A percentile compares a stretch with the other conserved stretches of the same genome.
Evolutionary conservation across 2,797 vertebrate species (phyloP).

Genomic region (Philypnodon macrostomus): DNA sequence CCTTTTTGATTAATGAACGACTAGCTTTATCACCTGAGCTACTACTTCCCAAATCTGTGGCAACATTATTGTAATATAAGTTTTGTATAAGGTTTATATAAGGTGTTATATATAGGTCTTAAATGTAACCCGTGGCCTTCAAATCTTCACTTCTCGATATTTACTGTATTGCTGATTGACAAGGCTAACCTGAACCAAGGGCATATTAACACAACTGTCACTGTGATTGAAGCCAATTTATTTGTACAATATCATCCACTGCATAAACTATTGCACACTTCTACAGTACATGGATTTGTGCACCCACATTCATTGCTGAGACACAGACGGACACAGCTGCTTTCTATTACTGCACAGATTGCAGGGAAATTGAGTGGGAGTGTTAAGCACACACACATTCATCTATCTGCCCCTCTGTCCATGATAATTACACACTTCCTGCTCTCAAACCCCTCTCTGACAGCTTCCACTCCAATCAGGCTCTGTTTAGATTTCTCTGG

Average conservation of each 20-base stretch:
- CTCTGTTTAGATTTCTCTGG: slow-evolving; percentile 42
- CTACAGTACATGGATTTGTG: slow-evolving; percentile 3
- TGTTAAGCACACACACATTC: slow-evolving; percentile 72
- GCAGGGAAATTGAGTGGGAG: slow-evolving; percentile 69
- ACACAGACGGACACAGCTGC: slow-evolving; percentile 53
- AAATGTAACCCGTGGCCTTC: too few species aligned
- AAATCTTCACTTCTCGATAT: too few species aligned
- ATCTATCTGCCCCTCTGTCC: slow-evolving; percentile 65
- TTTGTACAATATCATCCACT: neutral
- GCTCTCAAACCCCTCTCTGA: slow-evolving; percentile 54
- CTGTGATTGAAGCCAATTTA: neutral
- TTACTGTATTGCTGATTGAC: too few species aligned
- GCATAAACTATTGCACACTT: neutral
- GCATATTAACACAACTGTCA: neutral
- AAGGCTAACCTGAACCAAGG: neutral
- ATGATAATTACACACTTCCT: slow-evolving; percentile 71
- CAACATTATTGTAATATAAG: too few species aligned
- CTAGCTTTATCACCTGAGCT: too few species aligned
- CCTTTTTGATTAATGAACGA: too few species aligned
- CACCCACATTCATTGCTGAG: slow-evolving; percentile 18
- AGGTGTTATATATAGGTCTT: too few species aligned
- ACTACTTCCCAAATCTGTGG: too few species aligned
- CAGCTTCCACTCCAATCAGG: slow-evolving; percentile 52
- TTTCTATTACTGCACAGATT: slow-evolving; percentile 72
- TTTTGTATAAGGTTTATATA: too few species aligned